phyloP scores from a whole-genome alignment of 2,797 vertebrate genomes.

The Otus scops region DNA sequence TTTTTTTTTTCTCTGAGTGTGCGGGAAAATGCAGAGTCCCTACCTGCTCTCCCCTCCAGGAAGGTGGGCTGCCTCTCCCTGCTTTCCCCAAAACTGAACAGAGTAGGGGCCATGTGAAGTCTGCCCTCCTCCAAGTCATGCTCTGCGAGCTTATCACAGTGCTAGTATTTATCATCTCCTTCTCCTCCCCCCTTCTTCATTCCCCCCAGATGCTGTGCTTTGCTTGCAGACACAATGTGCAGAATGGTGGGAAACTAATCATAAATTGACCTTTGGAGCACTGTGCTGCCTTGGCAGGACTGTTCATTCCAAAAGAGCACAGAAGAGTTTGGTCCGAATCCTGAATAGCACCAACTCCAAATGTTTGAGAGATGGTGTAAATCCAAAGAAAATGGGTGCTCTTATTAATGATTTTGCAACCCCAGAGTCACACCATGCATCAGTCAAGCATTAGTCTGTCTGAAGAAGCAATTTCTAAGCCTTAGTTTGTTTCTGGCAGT shows the following conservation, averaged over 20 bases:
- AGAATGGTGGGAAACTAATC: not conserved
- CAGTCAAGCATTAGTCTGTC: not conserved
- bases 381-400: not conserved
- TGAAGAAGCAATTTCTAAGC: not conserved
- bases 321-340: not conserved
- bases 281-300: not conserved
- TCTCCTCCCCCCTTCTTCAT: not conserved
- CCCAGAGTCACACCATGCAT: not conserved
- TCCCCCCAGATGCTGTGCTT: not conserved
- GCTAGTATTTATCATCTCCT: constrained; percentile 13
- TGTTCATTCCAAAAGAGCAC: not conserved
- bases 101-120: not conserved
- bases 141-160: not conserved
- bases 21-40: not conserved
- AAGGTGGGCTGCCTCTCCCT: not conserved
- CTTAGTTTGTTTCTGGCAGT: constrained; percentile 9
- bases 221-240: not conserved
- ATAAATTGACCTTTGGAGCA: constrained; percentile 52
- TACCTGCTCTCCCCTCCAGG: not conserved
- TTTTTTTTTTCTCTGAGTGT: not conserved
- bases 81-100: not conserved
- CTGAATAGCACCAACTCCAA: not conserved
- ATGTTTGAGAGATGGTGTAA: not conserved
- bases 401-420: not conserved
- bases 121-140: not conserved